Base-by-base conservation (phyloP, 2,888 invertebrate species). In the Clepsis dumicolana region DNA sequence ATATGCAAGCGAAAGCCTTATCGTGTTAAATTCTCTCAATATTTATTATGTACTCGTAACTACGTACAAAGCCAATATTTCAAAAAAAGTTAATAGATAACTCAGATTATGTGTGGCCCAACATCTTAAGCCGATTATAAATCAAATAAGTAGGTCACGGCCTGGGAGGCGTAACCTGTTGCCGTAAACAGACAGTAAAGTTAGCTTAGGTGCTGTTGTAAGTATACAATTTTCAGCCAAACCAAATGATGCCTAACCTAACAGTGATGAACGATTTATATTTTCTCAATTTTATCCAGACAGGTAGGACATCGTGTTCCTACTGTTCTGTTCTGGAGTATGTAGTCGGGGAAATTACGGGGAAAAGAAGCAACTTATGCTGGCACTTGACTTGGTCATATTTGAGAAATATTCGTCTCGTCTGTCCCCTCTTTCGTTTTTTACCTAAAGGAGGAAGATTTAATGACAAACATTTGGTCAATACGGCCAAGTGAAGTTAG, bases 81-180 rank as follows among this genome's bases (percentile, higher is more conserved):
- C 52, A 53, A 25, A 53, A 29, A 25, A 59, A n/a, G 21, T 29
- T 65, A 38, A 65, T 65, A 60, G 38, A 16, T 54, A 44, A 65
- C 41, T 54, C 41, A 44, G 60, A 53, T 65, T 53, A 60, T 56
- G 52, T 29, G 41, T 44, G 65, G 32, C 41, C 29, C 32, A 60
- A 60, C 44, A 65, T 41, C 60, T 65, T 41, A 29, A 60, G 41
- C 29, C 53, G 29, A 0, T 16, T 16, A 44, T 65, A 54, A 65
- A 65, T 61, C 53, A 44, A 16, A 24, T 16, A 65, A 65, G 65
- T 61, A 18, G 65, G 65, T 54, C 65, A 65, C 29, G 65, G 60
- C 53, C 53, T 60, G 53, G 53, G 41, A 60, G 59, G 27, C 52
- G 16, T 54, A 29, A 52, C 52, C 25, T 52, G 52, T 52, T 50